These are phyloP conservation scores for Orthosia cruda DNA, from an alignment of 2,888 invertebrate genomes.

Conservation along the genomic window DNA sequence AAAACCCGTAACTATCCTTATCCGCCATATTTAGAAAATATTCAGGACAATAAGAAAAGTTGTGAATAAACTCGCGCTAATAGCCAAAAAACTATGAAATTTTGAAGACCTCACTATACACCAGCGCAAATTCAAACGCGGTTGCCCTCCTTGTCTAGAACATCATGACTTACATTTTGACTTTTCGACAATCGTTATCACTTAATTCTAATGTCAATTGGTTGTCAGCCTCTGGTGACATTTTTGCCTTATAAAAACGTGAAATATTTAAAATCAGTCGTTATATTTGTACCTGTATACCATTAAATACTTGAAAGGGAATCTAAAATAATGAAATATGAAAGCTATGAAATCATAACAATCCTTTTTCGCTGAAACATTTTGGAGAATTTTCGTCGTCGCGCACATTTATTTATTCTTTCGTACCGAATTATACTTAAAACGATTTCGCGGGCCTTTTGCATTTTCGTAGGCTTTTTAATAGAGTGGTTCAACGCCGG, in stretches of 20 bases:
- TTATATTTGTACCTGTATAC: background rate
- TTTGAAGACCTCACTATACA: no score
- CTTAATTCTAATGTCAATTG: background rate
- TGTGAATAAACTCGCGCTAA: no score
- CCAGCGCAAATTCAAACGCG: no score
- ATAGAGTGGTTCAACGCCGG: slow-evolving; percentile 28
- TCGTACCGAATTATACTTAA: slow-evolving; percentile 49
- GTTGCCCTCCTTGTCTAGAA: no score
- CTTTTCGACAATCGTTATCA: background rate
- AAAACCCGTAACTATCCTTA: no score
- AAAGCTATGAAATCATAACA: slow-evolving; percentile 37
- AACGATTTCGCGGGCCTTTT: slow-evolving; percentile 43
- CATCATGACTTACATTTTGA: no score
- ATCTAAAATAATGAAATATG: slow-evolving; percentile 24
- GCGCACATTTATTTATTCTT: slow-evolving; percentile 49
- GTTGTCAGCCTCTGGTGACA: background rate
- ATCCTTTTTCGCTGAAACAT: slow-evolving; percentile 40
- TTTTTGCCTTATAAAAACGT: background rate
- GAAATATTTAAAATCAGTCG: background rate
- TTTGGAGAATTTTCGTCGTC: slow-evolving; percentile 37
- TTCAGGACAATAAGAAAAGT: no score
- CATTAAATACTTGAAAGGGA: background rate
- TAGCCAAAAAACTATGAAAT: no score
- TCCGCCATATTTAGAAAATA: no score
- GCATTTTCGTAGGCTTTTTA: slow-evolving; percentile 48